A percentile compares a stretch with the other conserved stretches of the same genome.
Conservation (phyloP, 64 coral and sea anemone genomes). For the Actinia tenebrosa region DNA sequence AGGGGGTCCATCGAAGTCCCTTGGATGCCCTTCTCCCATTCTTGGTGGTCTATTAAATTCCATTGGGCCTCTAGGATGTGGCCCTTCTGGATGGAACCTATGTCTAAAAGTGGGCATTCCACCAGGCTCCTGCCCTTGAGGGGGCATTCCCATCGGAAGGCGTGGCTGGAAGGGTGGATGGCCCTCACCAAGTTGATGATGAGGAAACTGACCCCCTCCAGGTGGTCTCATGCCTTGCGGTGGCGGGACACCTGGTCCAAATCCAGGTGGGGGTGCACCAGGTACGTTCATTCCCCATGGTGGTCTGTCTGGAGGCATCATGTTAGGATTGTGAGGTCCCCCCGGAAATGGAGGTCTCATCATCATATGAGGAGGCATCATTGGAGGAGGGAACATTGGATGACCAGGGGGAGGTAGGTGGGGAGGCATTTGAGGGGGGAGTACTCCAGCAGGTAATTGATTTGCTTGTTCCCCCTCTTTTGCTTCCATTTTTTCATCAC, state of each 20-base stretch:
- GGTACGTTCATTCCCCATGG: constrained; percentile 45
- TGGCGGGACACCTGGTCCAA: constrained; percentile 39
- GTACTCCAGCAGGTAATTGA: constrained; percentile 18
- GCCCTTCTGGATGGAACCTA: constrained; percentile 45
- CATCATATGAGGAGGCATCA: constrained; percentile 80
- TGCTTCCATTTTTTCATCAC: constrained; percentile 13
- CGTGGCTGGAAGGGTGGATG: constrained; percentile 28
- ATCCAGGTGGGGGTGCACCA: constrained; percentile 34
- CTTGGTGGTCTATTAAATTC: not conserved
- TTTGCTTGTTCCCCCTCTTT: not conserved
- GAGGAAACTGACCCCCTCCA: constrained; percentile 20
- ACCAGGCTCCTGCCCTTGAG: constrained; percentile 24
- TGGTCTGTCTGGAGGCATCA: constrained; percentile 52
- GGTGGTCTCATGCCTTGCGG: constrained; percentile 27
- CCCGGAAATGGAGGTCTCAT: constrained; percentile 78
- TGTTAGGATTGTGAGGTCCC: constrained; percentile 49
- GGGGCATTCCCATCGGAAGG: constrained; percentile 27
- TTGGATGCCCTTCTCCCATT: not conserved
- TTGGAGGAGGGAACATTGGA: constrained; percentile 54
- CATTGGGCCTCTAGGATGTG: not conserved
- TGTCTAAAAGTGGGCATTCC: constrained; percentile 30
- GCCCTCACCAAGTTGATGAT: constrained; percentile 19
- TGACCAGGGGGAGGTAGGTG: constrained; percentile 67
- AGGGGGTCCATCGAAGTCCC: constrained; percentile 7
- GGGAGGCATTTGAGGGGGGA: constrained; percentile 57